These are phyloP conservation scores for Pseudois nayaur DNA, from an alignment of 2,113 vertebrate species.

Conservation along the genomic window DNA sequence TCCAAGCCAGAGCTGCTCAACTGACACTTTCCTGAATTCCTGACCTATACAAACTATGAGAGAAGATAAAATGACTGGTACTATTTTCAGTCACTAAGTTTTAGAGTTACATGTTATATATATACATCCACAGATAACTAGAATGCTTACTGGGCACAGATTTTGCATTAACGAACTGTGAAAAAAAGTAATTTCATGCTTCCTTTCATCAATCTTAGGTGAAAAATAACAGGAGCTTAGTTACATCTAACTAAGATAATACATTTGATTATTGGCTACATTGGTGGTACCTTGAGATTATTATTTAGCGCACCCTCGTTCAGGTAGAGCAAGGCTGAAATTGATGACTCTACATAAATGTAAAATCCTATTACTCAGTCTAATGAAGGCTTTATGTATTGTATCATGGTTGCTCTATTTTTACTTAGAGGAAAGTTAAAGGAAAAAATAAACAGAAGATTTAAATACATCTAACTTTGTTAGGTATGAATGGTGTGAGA, in stretches of 20 bases:
- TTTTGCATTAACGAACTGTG: background rate
- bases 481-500: background rate
- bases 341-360: background rate
- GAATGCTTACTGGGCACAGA: background rate
- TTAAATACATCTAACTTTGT: background rate
- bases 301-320: background rate
- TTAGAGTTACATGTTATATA: background rate
- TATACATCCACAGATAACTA: background rate
- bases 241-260: background rate
- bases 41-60: background rate
- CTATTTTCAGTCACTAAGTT: background rate
- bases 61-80: background rate
- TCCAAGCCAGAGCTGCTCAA: background rate
- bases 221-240: background rate
- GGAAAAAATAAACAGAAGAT: background rate
- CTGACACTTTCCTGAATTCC: background rate
- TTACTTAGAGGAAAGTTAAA: background rate
- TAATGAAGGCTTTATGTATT: background rate
- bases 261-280: background rate
- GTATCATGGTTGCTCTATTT: background rate
- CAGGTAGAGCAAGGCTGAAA: background rate
- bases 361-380: background rate
- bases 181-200: slow-evolving; percentile 11
- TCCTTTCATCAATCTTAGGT: background rate
- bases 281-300: background rate